These are phyloP conservation scores for Cataglyphis albicans DNA, from an alignment of 2,888 invertebrate species.

Conservation along the genomic window DNA sequence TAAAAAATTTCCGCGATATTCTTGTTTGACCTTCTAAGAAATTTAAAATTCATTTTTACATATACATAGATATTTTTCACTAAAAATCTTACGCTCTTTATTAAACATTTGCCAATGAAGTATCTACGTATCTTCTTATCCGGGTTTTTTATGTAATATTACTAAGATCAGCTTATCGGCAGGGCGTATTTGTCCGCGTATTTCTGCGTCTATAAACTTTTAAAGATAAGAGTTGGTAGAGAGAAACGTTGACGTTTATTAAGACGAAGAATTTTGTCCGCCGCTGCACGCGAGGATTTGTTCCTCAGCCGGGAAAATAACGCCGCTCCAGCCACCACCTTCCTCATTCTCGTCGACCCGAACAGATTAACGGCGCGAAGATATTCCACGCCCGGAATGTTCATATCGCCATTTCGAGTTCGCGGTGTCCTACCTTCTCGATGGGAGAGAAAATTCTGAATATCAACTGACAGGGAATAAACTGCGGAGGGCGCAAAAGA, in stretches of 20 bases:
- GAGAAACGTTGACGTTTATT: slow-evolving; percentile 80
- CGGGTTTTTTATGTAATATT: neutral
- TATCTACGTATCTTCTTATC: neutral
- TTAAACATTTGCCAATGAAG: neutral
- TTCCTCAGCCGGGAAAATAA: slow-evolving; percentile 34
- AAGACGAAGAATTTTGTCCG: slow-evolving; percentile 82
- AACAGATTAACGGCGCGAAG: slow-evolving; percentile 45
- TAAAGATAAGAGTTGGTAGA: slow-evolving; percentile 4
- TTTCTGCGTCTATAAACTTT: slow-evolving; percentile 21
- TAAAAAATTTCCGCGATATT: neutral
- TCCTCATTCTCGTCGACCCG: slow-evolving; percentile 36
- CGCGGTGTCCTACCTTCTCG: slow-evolving; percentile 15
- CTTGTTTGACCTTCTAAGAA: neutral
- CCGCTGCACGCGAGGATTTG: slow-evolving; percentile 40
- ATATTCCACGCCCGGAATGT: slow-evolving; percentile 51
- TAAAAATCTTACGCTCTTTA: neutral
- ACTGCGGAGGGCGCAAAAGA: slow-evolving; percentile 55
- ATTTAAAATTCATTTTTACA: neutral
- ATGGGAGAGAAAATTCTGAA: slow-evolving; percentile 66
- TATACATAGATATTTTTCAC: neutral
- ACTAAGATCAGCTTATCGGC: neutral
- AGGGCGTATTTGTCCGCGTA: neutral
- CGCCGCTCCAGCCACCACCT: slow-evolving; percentile 13
- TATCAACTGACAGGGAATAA: slow-evolving; percentile 72
- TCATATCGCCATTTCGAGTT: slow-evolving; percentile 52